Conservation (phyloP, 1,140 invertebrate species). For the Bombus consobrinus region DNA sequence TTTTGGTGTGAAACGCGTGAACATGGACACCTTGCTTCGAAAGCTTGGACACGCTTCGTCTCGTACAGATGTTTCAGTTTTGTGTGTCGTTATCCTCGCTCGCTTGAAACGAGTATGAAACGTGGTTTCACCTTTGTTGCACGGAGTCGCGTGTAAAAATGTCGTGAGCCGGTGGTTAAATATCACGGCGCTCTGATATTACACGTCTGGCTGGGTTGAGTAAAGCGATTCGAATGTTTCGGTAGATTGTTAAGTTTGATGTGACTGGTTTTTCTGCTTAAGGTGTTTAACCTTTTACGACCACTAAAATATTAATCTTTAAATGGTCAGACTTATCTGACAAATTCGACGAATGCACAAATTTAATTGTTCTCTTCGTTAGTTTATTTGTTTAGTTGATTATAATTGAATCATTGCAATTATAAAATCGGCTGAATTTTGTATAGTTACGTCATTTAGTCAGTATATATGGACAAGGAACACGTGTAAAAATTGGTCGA, state of each 20-base stretch:
- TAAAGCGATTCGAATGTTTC: background rate
- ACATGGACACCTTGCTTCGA: slow-evolving; percentile 14
- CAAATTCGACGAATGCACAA: too few relatives aligned
- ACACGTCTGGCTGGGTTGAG: background rate
- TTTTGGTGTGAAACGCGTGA: slow-evolving; percentile 2
- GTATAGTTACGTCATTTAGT: too few relatives aligned
- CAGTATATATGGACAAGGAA: too few relatives aligned
- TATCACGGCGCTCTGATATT: background rate
- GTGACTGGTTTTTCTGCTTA: too few relatives aligned
- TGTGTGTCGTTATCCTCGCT: slow-evolving; percentile 1
- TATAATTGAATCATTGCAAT: too few relatives aligned
- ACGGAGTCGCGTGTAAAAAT: background rate
- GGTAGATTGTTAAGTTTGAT: background rate
- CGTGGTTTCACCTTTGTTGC: background rate
- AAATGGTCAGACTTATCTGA: too few relatives aligned
- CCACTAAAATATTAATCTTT: too few relatives aligned
- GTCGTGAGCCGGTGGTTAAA: background rate
- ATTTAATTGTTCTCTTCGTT: too few relatives aligned
- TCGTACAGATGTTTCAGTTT: background rate
- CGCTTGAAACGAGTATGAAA: background rate
- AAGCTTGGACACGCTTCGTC: background rate
- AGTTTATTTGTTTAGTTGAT: too few relatives aligned
- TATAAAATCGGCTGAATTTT: too few relatives aligned
- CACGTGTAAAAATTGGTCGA: too few relatives aligned
- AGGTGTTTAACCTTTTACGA: too few relatives aligned